These are phyloP conservation scores for Megalonaias nervosa DNA, from an alignment of 1,140 invertebrate genomes.

Conservation along the genomic window DNA sequence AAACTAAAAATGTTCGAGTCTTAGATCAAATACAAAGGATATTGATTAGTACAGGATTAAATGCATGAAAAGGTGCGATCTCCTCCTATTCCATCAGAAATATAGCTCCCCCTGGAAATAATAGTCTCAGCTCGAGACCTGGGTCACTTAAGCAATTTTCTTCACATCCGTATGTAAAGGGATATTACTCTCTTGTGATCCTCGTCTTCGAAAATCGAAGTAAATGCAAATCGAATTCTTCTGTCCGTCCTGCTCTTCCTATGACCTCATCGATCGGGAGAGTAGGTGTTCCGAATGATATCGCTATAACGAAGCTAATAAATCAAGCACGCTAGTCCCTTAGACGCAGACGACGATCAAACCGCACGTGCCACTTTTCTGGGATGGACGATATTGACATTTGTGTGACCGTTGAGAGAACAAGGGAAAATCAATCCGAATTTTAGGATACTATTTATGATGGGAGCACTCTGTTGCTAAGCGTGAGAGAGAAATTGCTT, in stretches of 20 bases:
- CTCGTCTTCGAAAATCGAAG: conserved; percentile 21
- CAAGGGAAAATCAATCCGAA: background rate
- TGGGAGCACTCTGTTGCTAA: no score
- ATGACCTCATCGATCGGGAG: conserved; percentile 23
- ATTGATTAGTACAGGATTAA: no score
- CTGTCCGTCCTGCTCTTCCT: conserved; percentile 20
- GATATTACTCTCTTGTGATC: conserved; percentile 24
- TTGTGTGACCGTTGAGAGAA: conserved; percentile 27
- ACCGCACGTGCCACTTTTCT: conserved; percentile 34
- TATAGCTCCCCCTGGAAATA: conserved; percentile 31
- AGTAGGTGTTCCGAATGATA: conserved; percentile 26
- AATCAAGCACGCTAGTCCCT: conserved; percentile 32
- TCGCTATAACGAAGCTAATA: conserved; percentile 21
- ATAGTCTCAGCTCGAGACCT: conserved; percentile 31
- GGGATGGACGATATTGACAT: conserved; percentile 35
- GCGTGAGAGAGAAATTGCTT: no score
- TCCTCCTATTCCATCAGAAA: background rate
- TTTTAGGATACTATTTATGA: no score
- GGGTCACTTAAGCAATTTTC: conserved; percentile 37
- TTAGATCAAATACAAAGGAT: no score
- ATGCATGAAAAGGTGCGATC: no score
- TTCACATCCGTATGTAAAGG: conserved; percentile 18
- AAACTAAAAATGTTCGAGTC: no score
- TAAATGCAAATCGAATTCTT: conserved; percentile 16
- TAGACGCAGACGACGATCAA: conserved; percentile 26